These are phyloP conservation scores for Grammomys dolichurus DNA, from an alignment of 2,113 vertebrate species.

Conservation along the genomic window DNA sequence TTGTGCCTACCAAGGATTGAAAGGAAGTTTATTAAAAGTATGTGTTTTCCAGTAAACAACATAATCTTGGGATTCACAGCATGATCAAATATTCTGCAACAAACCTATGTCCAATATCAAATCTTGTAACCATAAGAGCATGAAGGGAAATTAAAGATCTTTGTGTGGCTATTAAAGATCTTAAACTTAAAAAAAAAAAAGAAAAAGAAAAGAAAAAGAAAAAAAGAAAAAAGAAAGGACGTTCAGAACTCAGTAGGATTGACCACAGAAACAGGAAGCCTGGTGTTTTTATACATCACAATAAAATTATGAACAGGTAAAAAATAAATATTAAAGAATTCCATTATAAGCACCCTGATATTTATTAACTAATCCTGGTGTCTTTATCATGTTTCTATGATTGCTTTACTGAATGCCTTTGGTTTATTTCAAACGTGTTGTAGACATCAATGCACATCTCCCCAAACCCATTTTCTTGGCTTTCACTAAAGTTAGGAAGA, in stretches of 20 bases:
- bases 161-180: too few relatives aligned
- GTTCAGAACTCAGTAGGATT: not conserved
- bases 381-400: not conserved
- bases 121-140: too few relatives aligned
- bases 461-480: not conserved
- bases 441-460: not conserved
- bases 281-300: not conserved
- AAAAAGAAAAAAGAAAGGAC: too few relatives aligned
- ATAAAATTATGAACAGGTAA: slow-evolving; percentile 6
- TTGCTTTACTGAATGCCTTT: not conserved
- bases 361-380: not conserved
- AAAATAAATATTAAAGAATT: not conserved
- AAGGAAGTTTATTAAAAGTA: not conserved
- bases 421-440: slow-evolving; percentile 4
- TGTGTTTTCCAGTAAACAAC: too few relatives aligned
- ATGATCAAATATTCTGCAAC: too few relatives aligned
- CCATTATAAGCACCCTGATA: not conserved
- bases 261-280: not conserved
- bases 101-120: too few relatives aligned
- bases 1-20: not conserved
- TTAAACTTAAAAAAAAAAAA: too few relatives aligned
- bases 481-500: not conserved
- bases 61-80: too few relatives aligned
- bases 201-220: not conserved
- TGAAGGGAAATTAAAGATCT: too few relatives aligned